Evolutionary conservation across 2,113 vertebrate species (phyloP).

Genomic region (Marcusenius ussheri): DNA sequence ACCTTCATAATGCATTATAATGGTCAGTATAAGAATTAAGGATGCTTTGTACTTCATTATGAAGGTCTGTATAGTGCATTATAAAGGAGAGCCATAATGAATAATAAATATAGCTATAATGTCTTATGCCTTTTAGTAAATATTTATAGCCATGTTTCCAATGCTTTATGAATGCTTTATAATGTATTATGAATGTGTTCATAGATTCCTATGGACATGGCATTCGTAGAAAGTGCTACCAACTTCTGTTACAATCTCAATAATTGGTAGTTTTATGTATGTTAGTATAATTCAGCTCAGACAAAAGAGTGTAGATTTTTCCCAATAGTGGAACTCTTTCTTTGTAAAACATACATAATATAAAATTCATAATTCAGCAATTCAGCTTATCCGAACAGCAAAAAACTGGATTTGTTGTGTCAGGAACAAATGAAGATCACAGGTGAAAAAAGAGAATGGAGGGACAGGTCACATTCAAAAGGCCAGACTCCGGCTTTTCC

Average conservation of each 20-base stretch:
- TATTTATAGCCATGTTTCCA: neutral
- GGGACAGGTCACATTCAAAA: neutral
- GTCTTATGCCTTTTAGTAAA: neutral
- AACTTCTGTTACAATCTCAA: neutral
- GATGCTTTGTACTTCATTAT: neutral
- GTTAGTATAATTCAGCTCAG: neutral
- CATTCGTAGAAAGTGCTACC: neutral
- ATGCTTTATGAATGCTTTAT: neutral
- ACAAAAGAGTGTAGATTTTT: neutral
- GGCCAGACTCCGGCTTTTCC: neutral
- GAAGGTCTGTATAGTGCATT: neutral
- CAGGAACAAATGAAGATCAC: neutral
- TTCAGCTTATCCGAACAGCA: neutral
- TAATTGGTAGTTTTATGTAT: neutral
- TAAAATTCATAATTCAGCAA: neutral
- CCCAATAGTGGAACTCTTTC: neutral
- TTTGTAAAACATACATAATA: neutral
- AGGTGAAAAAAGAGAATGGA: neutral
- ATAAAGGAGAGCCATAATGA: neutral
- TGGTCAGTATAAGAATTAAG: neutral
- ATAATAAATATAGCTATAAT: neutral
- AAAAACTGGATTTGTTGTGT: neutral
- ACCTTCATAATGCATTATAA: neutral
- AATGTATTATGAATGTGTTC: neutral
- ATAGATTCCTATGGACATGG: neutral